Evolutionary conservation across 2,888 invertebrate genomes (phyloP).

Genomic region (Geophilus truncorum): DNA sequence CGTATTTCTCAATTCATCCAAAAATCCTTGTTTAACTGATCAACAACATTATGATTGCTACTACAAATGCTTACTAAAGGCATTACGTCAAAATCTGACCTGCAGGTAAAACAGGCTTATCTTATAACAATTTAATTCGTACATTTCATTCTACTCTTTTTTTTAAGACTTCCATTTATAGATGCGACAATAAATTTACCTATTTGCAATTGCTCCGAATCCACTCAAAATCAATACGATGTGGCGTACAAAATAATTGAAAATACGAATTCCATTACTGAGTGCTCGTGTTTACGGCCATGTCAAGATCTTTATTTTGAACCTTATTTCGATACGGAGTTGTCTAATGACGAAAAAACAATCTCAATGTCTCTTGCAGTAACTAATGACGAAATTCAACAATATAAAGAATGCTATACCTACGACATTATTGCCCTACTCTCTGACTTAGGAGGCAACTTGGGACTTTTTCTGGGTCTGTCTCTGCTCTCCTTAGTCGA

Average conservation of each 20-base stretch:
- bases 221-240: background rate
- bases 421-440: background rate
- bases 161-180: background rate
- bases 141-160: too few relatives aligned
- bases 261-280: background rate
- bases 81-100: too few relatives aligned
- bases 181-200: background rate
- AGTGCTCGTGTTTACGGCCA: background rate
- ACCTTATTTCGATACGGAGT: background rate
- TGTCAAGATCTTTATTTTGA: background rate
- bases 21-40: too few relatives aligned
- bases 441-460: background rate
- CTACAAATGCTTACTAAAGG: too few relatives aligned
- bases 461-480: background rate
- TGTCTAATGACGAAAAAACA: background rate
- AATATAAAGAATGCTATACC: background rate
- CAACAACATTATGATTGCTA: too few relatives aligned
- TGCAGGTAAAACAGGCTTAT: too few relatives aligned
- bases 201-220: background rate
- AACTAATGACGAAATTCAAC: background rate
- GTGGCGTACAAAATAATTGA: background rate
- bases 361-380: background rate
- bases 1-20: too few relatives aligned
- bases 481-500: background rate
- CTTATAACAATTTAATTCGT: too few relatives aligned